These are phyloP conservation scores for Myiozetetes cayanensis DNA, from an alignment of 2,113 vertebrate species.

Conservation along the genomic window DNA sequence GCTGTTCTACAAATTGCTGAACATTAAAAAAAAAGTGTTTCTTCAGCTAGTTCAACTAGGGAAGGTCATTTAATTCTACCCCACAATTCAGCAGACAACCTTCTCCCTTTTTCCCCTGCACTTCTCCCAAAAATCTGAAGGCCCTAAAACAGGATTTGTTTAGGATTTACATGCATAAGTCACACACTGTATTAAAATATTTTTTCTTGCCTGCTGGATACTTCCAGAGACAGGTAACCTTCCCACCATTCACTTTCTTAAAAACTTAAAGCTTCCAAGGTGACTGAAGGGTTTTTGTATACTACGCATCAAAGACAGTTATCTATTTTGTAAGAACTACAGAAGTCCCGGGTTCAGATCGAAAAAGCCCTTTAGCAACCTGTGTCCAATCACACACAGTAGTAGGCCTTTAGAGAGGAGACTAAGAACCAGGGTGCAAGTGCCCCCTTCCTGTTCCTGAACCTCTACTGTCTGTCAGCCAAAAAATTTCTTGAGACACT, in stretches of 20 bases:
- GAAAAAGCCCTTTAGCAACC: neutral
- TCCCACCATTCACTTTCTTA: neutral
- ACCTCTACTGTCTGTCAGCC: neutral
- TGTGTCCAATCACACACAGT: neutral
- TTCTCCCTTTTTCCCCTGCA: neutral
- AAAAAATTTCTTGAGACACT: neutral
- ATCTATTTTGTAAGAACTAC: neutral
- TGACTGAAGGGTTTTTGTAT: neutral
- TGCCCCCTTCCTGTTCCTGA: neutral
- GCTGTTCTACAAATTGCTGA: neutral
- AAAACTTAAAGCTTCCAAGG: neutral
- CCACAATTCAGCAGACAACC: neutral
- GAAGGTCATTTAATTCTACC: neutral
- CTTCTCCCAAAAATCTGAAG: neutral
- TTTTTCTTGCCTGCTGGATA: neutral
- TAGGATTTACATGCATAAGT: neutral
- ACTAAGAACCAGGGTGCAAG: neutral
- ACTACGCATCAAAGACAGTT: neutral
- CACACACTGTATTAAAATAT: neutral
- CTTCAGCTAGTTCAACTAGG: neutral
- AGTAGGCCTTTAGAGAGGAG: neutral
- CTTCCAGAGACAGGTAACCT: neutral
- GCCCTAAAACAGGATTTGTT: neutral
- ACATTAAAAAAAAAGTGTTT: neutral
- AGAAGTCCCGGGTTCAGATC: neutral